Evolutionary conservation across 2,888 invertebrate genomes (phyloP).

Genomic region (Ectemnius cavifrons): DNA sequence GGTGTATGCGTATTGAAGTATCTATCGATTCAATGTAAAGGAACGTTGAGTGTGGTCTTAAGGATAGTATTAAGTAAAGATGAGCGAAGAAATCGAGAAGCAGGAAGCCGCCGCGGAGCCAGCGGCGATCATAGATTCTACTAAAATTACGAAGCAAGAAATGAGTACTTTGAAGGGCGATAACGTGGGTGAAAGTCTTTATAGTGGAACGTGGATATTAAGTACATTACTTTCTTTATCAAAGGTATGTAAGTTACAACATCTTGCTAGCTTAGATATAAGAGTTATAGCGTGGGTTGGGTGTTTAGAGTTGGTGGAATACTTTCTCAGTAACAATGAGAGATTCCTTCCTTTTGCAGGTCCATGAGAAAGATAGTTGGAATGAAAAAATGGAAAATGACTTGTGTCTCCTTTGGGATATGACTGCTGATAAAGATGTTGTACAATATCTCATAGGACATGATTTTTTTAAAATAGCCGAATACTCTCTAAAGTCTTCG

Average conservation of each 20-base stretch:
- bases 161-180: constrained; percentile 83
- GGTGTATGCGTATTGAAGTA: too few relatives aligned
- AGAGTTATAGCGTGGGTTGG: too few relatives aligned
- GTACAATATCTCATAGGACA: constrained; percentile 84
- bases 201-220: constrained; percentile 81
- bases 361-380: constrained; percentile 79
- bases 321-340: too few relatives aligned
- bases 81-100: constrained; percentile 6
- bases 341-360: constrained; percentile 53
- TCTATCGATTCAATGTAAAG: too few relatives aligned
- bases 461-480: constrained; percentile 83
- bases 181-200: constrained; percentile 88
- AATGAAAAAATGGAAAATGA: constrained; percentile 85
- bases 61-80: not conserved
- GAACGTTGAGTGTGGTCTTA: too few relatives aligned
- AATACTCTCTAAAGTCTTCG: constrained; percentile 80
- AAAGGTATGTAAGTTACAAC: constrained; percentile 58
- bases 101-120: not conserved
- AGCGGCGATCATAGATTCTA: constrained; percentile 56
- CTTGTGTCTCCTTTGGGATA: constrained; percentile 90
- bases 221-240: constrained; percentile 68
- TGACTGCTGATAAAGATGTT: constrained; percentile 89
- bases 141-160: constrained; percentile 63
- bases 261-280: too few relatives aligned
- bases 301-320: not conserved